phyloP scores from a whole-genome alignment of 2,797 vertebrate genomes.

The Neosilurus mollespiculum region DNA sequence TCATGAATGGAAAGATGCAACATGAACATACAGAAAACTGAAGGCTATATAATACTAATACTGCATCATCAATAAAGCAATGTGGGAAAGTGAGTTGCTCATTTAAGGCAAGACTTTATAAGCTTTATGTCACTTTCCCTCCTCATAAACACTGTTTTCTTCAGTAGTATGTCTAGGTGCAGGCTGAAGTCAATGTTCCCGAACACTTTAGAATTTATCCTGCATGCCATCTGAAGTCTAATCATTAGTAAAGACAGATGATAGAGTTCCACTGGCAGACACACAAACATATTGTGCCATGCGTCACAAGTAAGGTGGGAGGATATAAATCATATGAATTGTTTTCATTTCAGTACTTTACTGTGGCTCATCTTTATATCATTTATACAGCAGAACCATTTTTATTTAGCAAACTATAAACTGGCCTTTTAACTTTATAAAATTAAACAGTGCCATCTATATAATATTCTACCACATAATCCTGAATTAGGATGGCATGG shows the following conservation, averaged over 20 bases:
- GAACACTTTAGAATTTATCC: neutral
- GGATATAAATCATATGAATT: slow-evolving; percentile 16
- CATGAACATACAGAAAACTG: neutral
- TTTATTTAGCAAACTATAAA: neutral
- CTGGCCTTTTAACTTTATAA: neutral
- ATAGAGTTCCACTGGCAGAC: slow-evolving; percentile 13
- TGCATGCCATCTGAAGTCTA: neutral
- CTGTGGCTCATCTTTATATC: neutral
- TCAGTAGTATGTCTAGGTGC: neutral
- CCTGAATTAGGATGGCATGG: no score
- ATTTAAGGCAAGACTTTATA: neutral
- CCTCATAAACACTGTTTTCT: neutral
- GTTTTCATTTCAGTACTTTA: neutral
- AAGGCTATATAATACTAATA: neutral
- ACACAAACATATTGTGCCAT: slow-evolving; percentile 1
- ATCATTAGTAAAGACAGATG: slow-evolving; percentile 24
- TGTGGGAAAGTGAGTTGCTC: neutral
- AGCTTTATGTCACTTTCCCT: no score
- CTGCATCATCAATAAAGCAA: neutral
- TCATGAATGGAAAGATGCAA: slow-evolving; percentile 1
- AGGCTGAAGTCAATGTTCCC: neutral
- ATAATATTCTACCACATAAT: neutral
- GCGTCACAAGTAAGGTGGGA: neutral
- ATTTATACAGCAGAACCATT: neutral
- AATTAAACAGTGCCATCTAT: neutral